Evolutionary conservation across 2,888 invertebrate species (phyloP), one percentile per base, ranked within the genome.

Genomic region (Drosophila emarginata): DNA sequence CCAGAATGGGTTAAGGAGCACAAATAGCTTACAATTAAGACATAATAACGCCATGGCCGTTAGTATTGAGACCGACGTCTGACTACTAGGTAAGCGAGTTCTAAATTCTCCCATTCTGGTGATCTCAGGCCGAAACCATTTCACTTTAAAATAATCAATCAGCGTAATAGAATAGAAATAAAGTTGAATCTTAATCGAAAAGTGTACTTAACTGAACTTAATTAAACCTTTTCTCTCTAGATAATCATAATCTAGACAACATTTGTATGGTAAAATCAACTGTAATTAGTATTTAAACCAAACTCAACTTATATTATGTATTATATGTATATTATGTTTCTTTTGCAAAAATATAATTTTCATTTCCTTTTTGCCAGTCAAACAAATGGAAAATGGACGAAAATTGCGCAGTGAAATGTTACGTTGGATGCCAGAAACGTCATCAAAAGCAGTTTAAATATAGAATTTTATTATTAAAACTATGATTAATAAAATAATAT

Each of bases 21-120:
- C 89, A 74, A 90, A 89, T 72, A 90, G 84, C 79, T 79, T 90
- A 80, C 90, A 89, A 78, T 79, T 90, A 81, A 89, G 95, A 93
- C 95, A 95, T 93, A 95, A 95, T 93, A 95, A 95, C 93, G 94
- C 96, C 91, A 95, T 96, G 93, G 95, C 96, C 91, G 95, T 96
- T 93, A 96, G 97, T 93, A 95, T 96, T 93, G 97, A 97, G 94
- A 97, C 97, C 93, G 97, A 97, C 94, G 97, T 97, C 95, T 97
- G 97, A 97, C 96, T 96, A 96, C 94, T 94, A 94, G 96, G 97
- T 97, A 91, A 93, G 93, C 26, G 26, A 26, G 2, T 23, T 23
- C 23, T 23, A n/a, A n/a, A n/a, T n/a, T 23, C 23, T 2, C 23
- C 23, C 4, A 23, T 23, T n/a, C n/a, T n/a, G n/a, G n/a, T 23